Evolutionary conservation across 2,113 vertebrate genomes (phyloP).

Genomic region (Corydoras sp.): DNA sequence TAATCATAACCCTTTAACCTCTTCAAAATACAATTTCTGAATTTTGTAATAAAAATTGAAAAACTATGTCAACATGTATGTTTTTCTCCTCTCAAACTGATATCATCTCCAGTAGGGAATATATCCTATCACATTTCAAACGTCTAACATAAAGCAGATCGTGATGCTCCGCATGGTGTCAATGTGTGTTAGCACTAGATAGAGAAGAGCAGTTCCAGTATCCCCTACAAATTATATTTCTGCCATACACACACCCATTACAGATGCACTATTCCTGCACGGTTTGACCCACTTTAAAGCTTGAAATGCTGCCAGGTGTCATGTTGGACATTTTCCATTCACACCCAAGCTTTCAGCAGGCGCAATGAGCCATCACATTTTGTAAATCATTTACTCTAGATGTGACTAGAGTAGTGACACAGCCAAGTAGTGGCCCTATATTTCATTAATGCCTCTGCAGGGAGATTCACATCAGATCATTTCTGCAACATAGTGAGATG

Average conservation of each 20-base stretch:
- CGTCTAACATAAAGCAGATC: constrained; percentile 62
- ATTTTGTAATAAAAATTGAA: too few species aligned
- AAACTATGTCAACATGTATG: too few species aligned
- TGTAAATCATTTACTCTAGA: not conserved
- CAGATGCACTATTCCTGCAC: not conserved
- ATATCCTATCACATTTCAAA: constrained; percentile 39
- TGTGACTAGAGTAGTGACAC: not conserved
- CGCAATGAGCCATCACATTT: constrained; percentile 8
- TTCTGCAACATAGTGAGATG: not conserved
- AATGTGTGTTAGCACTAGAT: constrained; percentile 55
- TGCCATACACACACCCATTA: constrained; percentile 43
- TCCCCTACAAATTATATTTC: constrained; percentile 49
- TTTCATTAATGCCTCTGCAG: not conserved
- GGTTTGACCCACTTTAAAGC: not conserved
- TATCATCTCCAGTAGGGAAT: not conserved
- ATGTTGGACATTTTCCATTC: constrained; percentile 7
- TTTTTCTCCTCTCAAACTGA: not conserved
- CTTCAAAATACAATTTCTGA: too few species aligned
- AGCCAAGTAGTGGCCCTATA: not conserved
- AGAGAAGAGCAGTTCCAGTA: constrained; percentile 60
- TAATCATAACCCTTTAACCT: too few species aligned
- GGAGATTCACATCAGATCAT: not conserved
- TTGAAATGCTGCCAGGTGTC: not conserved
- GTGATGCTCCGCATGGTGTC: constrained; percentile 58
- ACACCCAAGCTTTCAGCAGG: constrained; percentile 5